phyloP scores from a whole-genome alignment of 2,113 vertebrate species.

The Labeo catla region DNA sequence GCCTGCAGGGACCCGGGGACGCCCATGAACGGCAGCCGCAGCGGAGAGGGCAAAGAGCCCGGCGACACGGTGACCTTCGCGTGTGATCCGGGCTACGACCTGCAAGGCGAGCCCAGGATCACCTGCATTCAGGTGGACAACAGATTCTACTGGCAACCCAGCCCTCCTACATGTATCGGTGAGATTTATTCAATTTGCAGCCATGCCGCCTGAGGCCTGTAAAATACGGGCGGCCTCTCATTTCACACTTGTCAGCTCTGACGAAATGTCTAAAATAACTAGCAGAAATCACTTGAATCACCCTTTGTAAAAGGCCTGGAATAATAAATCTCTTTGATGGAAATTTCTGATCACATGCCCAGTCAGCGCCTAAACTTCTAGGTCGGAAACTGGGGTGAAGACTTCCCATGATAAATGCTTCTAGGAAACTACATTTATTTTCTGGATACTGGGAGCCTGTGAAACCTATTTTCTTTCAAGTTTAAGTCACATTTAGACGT shows the following conservation, averaged over 20 bases:
- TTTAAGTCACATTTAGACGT: constrained; percentile 14
- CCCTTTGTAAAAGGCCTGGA: constrained; percentile 12
- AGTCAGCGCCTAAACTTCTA: constrained; percentile 38
- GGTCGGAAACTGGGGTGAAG: constrained; percentile 21
- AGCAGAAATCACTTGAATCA: not conserved
- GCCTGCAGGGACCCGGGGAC: constrained; percentile 89
- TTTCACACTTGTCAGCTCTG: constrained; percentile 50
- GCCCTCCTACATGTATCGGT: constrained; percentile 95
- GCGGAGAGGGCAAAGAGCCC: constrained; percentile 94
- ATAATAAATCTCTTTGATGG: constrained; percentile 51
- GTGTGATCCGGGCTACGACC: constrained; percentile 96
- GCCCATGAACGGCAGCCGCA: constrained; percentile 97
- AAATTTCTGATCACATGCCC: constrained; percentile 39
- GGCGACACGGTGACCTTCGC: constrained; percentile 94
- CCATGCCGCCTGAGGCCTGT: not conserved
- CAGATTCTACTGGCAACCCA: constrained; percentile 99
- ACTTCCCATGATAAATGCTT: constrained; percentile 40
- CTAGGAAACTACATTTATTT: constrained; percentile 36
- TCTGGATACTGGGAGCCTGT: constrained; percentile 20
- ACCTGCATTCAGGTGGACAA: constrained; percentile 99
- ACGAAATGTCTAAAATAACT: constrained; percentile 13
- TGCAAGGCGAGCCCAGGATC: constrained; percentile 95
- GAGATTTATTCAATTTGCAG: constrained; percentile 36
- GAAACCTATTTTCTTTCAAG: constrained; percentile 27
- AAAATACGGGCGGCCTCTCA: constrained; percentile 1